Evolutionary conservation across 1,140 invertebrate genomes (phyloP).

Genomic region (Pemphigus obesinymphae): DNA sequence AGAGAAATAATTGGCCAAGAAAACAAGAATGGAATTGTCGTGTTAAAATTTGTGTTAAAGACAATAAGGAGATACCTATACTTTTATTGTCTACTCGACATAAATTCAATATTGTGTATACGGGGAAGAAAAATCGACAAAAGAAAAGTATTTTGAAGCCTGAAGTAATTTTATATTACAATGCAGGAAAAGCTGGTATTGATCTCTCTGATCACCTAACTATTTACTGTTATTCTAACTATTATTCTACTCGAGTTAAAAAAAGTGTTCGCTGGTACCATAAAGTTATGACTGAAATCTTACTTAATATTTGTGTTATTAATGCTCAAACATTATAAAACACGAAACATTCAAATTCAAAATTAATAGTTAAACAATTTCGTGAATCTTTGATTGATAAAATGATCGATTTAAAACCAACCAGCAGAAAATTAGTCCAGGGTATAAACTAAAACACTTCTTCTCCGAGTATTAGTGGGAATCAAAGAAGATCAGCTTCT

Average conservation of each 20-base stretch:
- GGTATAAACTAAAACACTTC: background rate
- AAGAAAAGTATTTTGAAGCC: slow-evolving; percentile 31
- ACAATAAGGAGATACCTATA: slow-evolving; percentile 47
- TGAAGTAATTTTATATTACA: background rate
- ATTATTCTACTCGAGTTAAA: background rate
- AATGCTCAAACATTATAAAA: background rate
- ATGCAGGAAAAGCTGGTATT: slow-evolving; percentile 24
- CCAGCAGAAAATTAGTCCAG: background rate
- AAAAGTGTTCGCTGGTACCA: slow-evolving; percentile 4
- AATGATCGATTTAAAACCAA: background rate
- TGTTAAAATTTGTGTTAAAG: slow-evolving; percentile 46
- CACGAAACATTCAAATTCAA: background rate
- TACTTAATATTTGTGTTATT: slow-evolving; percentile 7
- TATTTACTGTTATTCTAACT: too few species aligned
- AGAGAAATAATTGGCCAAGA: slow-evolving; percentile 31
- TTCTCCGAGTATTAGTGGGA: background rate
- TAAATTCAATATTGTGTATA: background rate
- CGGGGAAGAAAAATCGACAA: slow-evolving; percentile 39
- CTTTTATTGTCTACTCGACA: slow-evolving; percentile 46
- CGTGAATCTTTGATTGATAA: background rate
- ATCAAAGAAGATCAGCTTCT: background rate
- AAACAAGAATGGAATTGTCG: slow-evolving; percentile 43
- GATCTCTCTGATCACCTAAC: slow-evolving; percentile 24
- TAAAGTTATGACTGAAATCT: background rate
- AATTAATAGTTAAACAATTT: slow-evolving; percentile 17